Base-by-base conservation (phyloP, 1,140 invertebrate species). In the Solenopsis invicta region DNA sequence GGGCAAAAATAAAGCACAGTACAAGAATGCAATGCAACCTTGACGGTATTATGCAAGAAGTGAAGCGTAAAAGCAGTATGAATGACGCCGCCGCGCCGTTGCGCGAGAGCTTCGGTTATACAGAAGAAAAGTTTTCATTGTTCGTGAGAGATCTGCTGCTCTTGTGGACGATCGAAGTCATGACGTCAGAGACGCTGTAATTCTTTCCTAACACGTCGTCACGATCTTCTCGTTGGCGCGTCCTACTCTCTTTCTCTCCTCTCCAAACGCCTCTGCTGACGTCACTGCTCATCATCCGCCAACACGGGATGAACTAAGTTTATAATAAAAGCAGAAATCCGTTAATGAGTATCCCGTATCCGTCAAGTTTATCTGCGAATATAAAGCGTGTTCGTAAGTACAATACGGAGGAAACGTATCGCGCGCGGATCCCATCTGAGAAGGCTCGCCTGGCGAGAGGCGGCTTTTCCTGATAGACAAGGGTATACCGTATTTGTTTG, bases 111-210 rank as follows among this genome's bases (percentile, higher is more conserved):
- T 84, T 75, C 54, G 45, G 41, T 50, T 62, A 37, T 61, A 50
- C 45, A 74, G 80, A 84, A 62, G 80, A 75, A 71, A 81, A 84
- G 69, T 84, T 84, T 75, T 84, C 80, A 84, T 84, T 84, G 80
- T 75, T 62, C 54, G 52, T 45, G 54, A 84, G 80, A 84, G 41
- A 45, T 84, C 80, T 50, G 41, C 67, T 1, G 24, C 80, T 74
- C 80, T 74, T 69, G 80, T 84, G 80, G 69, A 69, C 80, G 69
- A 75, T 84, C 80, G 80, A 74, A 84, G 80, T 34, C 69, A 54
- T 75, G 80, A 84, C 80, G 80, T 84, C 80, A 75, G 80, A 84
- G 37, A 48, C 41, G 54, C 54, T 61, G 56, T 61, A 74, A 84
- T 84, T 54, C 69, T 75, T 62, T 61, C 41, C 37, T 75, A 75